Evolutionary conservation across 1,140 invertebrate genomes (phyloP).

Genomic region (Cylas formicarius): DNA sequence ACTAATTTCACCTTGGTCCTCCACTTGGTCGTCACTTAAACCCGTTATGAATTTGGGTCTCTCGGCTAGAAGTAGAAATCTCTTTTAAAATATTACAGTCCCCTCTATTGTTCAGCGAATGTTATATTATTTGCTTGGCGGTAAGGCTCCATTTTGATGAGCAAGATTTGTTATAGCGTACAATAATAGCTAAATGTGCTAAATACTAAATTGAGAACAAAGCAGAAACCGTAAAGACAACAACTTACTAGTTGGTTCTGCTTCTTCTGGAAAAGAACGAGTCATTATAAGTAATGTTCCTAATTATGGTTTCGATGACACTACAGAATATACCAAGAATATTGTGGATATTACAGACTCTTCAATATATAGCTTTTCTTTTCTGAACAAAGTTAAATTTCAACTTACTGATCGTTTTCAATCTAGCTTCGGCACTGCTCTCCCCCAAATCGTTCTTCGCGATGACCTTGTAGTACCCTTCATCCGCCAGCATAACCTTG

Average conservation of each 20-base stretch:
- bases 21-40: conserved; percentile 58
- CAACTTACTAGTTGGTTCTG: conserved; percentile 39
- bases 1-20: conserved; percentile 59
- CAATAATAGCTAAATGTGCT: too few relatives aligned
- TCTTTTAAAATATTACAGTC: conserved; percentile 4
- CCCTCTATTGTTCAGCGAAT: not conserved
- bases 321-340: conserved; percentile 4
- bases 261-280: conserved; percentile 35
- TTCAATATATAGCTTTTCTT: too few relatives aligned
- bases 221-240: conserved; percentile 8
- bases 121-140: too few relatives aligned
- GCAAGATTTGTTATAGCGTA: too few relatives aligned
- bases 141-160: too few relatives aligned
- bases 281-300: not conserved
- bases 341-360: conserved; percentile 2
- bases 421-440: conserved; percentile 56
- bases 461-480: conserved; percentile 68
- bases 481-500: conserved; percentile 62
- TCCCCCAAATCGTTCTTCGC: conserved; percentile 73
- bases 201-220: too few relatives aligned
- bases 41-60: conserved; percentile 65
- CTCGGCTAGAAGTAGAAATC: conserved; percentile 54
- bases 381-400: conserved; percentile 1
- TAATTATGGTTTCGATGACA: not conserved
- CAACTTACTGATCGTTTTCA: conserved; percentile 71